Base-by-base conservation (phyloP, 2,888 invertebrate species). In the Coenonympha glycerion region DNA sequence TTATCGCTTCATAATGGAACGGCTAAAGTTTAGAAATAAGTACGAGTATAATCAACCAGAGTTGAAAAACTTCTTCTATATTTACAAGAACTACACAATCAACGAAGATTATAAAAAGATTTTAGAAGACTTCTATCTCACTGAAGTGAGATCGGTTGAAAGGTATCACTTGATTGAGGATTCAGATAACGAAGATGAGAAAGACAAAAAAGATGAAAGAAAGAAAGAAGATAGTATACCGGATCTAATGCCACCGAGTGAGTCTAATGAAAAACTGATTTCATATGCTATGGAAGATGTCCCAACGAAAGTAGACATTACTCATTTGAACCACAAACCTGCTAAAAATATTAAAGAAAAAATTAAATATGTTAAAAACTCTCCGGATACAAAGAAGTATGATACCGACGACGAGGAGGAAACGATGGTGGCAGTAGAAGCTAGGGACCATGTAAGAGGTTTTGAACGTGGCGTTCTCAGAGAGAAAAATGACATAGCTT, bases 41-140 rank as follows among this genome's bases (percentile, higher is more conserved):
- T 87, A 85, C 57, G 81, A 83, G 69, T 73, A 77, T 47, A 88
- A 88, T 56, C 79, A 83, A 51, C 91, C 91, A 1, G 90, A 91
- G 58, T 78, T 92, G 57, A 90, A 90, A 65, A 91, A 90, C 61
- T 92, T 89, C 83, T 89, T 92, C 63, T 92, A 92, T 61, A 88
- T 92, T 4, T 92, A 91, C 69, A 90, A 90, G 62, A 91, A 91
- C 61, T 89, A 90, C 63, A 89, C 90, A 0, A 89, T 90, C 2
- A 87, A 89, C 52, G 88, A 90, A 31, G 88, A 89, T 19, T 91
- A 89, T 65, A 90, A 89, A 59, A 80, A 89, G 57, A 73, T 90
- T 39, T 66, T 92, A 2, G 81, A 84, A 67, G 87, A 90, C 41
- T 88, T 88, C 62, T 92, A 91, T 57, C 73, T 88, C 34, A 91